Evolutionary conservation across 2,797 vertebrate species (phyloP).

Genomic region (Erithacus rubecula): DNA sequence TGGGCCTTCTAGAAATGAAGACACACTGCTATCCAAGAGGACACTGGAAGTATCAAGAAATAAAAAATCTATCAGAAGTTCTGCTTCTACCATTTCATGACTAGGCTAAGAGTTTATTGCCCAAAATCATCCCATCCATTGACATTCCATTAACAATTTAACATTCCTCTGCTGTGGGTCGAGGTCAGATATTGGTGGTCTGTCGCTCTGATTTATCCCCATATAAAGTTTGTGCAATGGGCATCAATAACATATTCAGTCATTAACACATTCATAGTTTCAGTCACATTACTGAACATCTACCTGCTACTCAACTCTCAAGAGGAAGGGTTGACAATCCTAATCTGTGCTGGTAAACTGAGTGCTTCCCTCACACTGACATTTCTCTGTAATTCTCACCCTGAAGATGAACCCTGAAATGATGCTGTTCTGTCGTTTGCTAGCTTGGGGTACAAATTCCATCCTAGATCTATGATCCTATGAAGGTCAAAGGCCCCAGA

Average conservation of each 20-base stretch:
- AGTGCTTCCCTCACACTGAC: not conserved
- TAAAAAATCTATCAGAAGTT: not conserved
- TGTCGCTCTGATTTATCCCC: not conserved
- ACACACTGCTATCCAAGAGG: not conserved
- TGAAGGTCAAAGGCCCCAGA: not conserved
- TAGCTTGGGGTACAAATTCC: not conserved
- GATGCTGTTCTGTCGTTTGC: not conserved
- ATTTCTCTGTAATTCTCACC: not conserved
- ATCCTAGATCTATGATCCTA: not conserved
- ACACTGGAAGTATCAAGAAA: not conserved
- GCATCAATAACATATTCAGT: not conserved
- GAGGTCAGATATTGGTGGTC: not conserved
- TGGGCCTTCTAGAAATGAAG: not conserved
- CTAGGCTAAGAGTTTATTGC: not conserved
- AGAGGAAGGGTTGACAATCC: not conserved
- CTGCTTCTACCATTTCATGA: not conserved
- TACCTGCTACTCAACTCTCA: not conserved
- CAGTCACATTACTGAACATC: not conserved
- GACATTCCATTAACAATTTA: not conserved
- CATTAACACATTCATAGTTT: not conserved
- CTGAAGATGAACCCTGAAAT: not conserved
- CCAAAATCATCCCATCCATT: fast-evolving
- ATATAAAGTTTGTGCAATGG: not conserved
- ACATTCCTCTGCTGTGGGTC: not conserved
- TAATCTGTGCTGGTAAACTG: not conserved